phyloP scores from a whole-genome alignment of 2,113 vertebrate genomes.

The Ameiurus melas region DNA sequence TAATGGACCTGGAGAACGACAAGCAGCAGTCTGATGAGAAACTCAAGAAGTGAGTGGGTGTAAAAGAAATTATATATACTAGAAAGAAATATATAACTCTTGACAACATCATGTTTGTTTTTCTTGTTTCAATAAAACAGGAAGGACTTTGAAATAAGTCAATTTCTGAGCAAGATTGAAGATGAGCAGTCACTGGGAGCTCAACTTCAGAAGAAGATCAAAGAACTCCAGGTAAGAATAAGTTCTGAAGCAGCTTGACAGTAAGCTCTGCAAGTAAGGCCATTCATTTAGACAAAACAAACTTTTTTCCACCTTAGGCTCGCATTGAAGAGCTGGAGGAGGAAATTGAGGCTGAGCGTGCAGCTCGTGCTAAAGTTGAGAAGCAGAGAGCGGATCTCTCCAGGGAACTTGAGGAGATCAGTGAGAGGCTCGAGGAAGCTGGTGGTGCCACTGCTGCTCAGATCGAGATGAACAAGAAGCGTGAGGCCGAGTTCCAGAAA shows the following conservation, averaged over 20 bases:
- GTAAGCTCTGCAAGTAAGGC: neutral
- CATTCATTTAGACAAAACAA: slow-evolving; percentile 5
- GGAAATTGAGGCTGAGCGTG: slow-evolving; percentile 84
- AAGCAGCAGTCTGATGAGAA: slow-evolving; percentile 92
- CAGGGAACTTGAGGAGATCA: slow-evolving; percentile 68
- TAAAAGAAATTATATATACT: neutral
- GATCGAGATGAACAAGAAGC: too few relatives aligned
- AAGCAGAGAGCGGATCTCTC: slow-evolving; percentile 81
- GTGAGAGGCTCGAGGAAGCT: too few relatives aligned
- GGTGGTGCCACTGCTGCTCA: too few relatives aligned
- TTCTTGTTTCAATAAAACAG: too few relatives aligned
- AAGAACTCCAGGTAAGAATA: slow-evolving; percentile 27
- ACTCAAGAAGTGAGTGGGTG: slow-evolving; percentile 82
- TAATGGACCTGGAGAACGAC: slow-evolving; percentile 90
- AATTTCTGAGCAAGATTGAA: too few relatives aligned
- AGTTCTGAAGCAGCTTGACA: neutral
- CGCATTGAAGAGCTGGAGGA: slow-evolving; percentile 79
- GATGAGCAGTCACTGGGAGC: too few relatives aligned
- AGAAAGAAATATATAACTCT: too few relatives aligned
- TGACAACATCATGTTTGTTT: too few relatives aligned
- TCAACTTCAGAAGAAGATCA: too few relatives aligned
- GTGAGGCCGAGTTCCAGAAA: too few relatives aligned
- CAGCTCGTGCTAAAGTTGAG: slow-evolving; percentile 79
- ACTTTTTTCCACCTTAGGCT: slow-evolving; percentile 53
- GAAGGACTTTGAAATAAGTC: too few relatives aligned